Conservation (phyloP, 2,888 invertebrate species). For the Orchestes rusci region DNA sequence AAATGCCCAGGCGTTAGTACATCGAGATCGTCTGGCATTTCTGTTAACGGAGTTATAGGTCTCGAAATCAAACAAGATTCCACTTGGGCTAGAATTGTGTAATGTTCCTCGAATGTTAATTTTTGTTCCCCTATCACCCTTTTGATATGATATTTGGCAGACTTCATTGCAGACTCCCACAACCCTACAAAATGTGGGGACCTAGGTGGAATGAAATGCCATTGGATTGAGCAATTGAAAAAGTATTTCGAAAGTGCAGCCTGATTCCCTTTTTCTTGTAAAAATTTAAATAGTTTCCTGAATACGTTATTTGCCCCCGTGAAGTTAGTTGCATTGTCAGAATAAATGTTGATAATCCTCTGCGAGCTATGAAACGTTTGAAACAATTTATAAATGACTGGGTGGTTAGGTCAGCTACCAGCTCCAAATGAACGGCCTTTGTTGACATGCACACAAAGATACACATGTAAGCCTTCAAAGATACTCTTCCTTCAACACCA, state of each 20-base stretch:
- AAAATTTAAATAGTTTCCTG: not conserved
- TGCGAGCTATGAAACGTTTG: constrained; percentile 17
- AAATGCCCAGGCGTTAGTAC: constrained; percentile 1
- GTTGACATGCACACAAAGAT: constrained; percentile 19
- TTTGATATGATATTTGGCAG: constrained; percentile 5
- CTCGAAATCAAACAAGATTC: constrained; percentile 1
- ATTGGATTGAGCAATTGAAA: constrained; percentile 1
- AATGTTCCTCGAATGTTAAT: constrained; percentile 9
- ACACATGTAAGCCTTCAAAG: constrained; percentile 15
- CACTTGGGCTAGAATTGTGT: not conserved
- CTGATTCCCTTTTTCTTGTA: constrained; percentile 10
- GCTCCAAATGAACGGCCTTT: constrained; percentile 20
- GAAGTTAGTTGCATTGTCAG: constrained; percentile 22
- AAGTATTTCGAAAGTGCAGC: not conserved
- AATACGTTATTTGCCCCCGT: no score
- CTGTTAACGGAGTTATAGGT: not conserved
- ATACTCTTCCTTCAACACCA: constrained; percentile 17
- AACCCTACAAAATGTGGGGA: constrained; percentile 6
- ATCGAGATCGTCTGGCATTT: not conserved
- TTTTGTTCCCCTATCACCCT: constrained; percentile 4
- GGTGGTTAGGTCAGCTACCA: constrained; percentile 11
- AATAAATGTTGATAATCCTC: constrained; percentile 15
- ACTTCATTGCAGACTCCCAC: constrained; percentile 3
- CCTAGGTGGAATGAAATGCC: constrained; percentile 11
- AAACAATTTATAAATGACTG: constrained; percentile 13